Conservation (phyloP, 2,888 invertebrate species). For the Morpho achilles region DNA sequence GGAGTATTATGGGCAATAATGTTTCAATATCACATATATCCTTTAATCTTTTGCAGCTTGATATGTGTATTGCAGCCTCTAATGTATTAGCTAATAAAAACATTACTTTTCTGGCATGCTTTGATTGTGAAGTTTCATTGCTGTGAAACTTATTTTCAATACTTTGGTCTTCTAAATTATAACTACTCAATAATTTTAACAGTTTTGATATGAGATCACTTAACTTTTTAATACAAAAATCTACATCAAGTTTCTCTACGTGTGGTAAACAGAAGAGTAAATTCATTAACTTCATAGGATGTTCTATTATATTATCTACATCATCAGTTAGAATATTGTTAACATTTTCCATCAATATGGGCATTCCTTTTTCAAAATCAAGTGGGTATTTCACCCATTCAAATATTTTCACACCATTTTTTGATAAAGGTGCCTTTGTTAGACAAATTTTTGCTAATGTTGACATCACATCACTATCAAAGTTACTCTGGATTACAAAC, state of each 20-base stretch:
- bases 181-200: constrained; percentile 44
- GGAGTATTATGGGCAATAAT: constrained; percentile 63
- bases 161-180: constrained; percentile 48
- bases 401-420: constrained; percentile 78
- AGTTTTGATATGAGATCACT: constrained; percentile 54
- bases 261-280: constrained; percentile 78
- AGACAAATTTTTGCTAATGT: constrained; percentile 83
- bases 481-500: constrained; percentile 73
- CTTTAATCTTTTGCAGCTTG: constrained; percentile 65
- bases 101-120: constrained; percentile 60
- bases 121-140: constrained; percentile 49
- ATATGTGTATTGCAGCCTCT: constrained; percentile 80
- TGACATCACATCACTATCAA: constrained; percentile 76
- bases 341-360: constrained; percentile 58
- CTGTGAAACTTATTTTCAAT: constrained; percentile 49
- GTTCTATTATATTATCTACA: constrained; percentile 52
- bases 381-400: constrained; percentile 84
- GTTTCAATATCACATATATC: constrained; percentile 62
- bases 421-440: constrained; percentile 81
- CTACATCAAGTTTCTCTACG: constrained; percentile 64
- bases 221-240: constrained; percentile 44
- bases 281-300: constrained; percentile 65
- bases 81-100: constrained; percentile 79
- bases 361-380: constrained; percentile 70
- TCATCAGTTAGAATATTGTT: constrained; percentile 49